Evolutionary conservation across 2,888 invertebrate genomes (phyloP).

Genomic region (Dioctria rufipes): DNA sequence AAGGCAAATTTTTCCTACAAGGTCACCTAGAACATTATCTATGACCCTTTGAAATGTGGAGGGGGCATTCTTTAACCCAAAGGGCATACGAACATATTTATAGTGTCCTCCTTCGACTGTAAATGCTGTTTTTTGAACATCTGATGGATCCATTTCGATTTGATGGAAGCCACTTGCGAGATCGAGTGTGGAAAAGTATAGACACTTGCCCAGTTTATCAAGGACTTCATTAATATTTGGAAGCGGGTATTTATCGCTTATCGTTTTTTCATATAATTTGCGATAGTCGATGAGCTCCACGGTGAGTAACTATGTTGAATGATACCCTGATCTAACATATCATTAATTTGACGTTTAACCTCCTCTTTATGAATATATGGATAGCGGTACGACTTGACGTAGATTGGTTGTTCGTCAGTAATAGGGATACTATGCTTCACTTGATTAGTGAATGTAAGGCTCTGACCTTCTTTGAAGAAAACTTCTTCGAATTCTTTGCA

Average conservation of each 20-base stretch:
- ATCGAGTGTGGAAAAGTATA: slow-evolving; percentile 65
- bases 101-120: slow-evolving; percentile 51
- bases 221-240: slow-evolving; percentile 66
- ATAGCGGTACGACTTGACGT: slow-evolving; percentile 23
- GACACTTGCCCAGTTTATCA: slow-evolving; percentile 65
- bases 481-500: slow-evolving; percentile 27
- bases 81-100: slow-evolving; percentile 46
- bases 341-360: slow-evolving; percentile 2
- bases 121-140: slow-evolving; percentile 57
- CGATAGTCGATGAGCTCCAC: slow-evolving; percentile 63
- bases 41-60: slow-evolving; percentile 36
- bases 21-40: neutral
- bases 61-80: slow-evolving; percentile 39
- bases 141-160: slow-evolving; percentile 60
- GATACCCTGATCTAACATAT: slow-evolving; percentile 33
- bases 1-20: slow-evolving; percentile 56
- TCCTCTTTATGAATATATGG: slow-evolving; percentile 15
- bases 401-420: slow-evolving; percentile 29
- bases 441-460: neutral
- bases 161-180: slow-evolving; percentile 63
- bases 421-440: slow-evolving; percentile 17
- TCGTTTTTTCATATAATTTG: slow-evolving; percentile 66
- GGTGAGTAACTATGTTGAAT: slow-evolving; percentile 36
- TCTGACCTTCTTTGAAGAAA: slow-evolving; percentile 27
- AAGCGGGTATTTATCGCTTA: slow-evolving; percentile 64